phyloP scores from a whole-genome alignment of 2,888 invertebrate species.

The Temnothorax unifasciatus region DNA sequence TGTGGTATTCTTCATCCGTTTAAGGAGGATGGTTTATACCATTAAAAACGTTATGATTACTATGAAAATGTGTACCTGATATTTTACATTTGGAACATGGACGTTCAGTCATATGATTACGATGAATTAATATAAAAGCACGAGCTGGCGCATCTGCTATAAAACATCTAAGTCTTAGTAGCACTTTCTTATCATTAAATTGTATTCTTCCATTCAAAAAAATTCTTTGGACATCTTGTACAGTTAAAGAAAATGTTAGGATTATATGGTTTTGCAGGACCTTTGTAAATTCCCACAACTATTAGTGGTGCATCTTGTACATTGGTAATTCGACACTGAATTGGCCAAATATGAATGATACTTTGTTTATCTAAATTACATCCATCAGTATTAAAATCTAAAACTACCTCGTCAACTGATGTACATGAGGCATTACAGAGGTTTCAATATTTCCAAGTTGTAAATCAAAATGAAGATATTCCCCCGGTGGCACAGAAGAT shows the following conservation, averaged over 20 bases:
- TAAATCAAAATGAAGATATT: too few relatives aligned
- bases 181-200: not conserved
- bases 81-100: conserved; percentile 20
- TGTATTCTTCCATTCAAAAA: not conserved
- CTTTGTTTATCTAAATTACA: conserved; percentile 6
- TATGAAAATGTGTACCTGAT: not conserved
- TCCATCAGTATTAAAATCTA: conserved; percentile 19
- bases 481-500: too few relatives aligned
- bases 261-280: not conserved
- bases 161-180: not conserved
- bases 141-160: conserved; percentile 14
- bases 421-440: not conserved
- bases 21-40: not conserved
- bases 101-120: not conserved
- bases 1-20: not conserved
- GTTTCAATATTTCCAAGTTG: too few relatives aligned
- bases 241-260: not conserved
- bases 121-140: conserved; percentile 7
- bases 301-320: not conserved
- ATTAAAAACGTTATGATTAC: not conserved
- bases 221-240: not conserved
- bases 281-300: conserved; percentile 17
- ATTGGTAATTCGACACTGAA: conserved; percentile 15
- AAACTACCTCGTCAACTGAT: not conserved
- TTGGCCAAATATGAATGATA: conserved; percentile 12